Evolutionary conservation across 2,797 vertebrate species (phyloP), one percentile per base, ranked within the genome.

Genomic region (Dromococcyx pavoninus): DNA sequence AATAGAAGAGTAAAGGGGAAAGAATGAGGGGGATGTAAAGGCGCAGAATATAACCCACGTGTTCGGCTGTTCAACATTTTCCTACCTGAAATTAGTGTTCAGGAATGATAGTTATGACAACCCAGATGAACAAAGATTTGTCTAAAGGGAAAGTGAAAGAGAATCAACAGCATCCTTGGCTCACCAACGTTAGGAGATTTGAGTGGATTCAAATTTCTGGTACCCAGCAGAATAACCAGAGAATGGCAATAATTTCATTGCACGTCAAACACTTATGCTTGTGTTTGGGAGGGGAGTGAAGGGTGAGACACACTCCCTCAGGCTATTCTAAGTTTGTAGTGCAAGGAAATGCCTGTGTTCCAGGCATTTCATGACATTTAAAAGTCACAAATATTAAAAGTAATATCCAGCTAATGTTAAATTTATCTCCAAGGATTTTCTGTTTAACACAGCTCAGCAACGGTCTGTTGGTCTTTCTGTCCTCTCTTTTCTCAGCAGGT

Each of bases 1-100:
- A 89, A 84, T 16, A 44, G 78, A 83, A 86, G 89, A 94, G 93
- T 80, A 80, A 87, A 94, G 48, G 48, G 53, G 64, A n/a, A 91
- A 94, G 90, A 76, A 81, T 17, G 53, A 93, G 44, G 43, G 60
- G 39, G 66, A 70, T 65, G 32, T 46, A 82, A 91, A 95, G 53
- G 53, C 32, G 77, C 17, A 67, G 39, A 91, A 77, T 56, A 62
- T 21, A 61, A 50, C 0, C 4, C 13, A 14, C 3, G 32, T 28
- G 24, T 8, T 32, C 93, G 33, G 28, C 46, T 64, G 37, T 61
- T 79, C 65, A n/a, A 30, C 3, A 3, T 57, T 7, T 91, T 89
- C 89, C 82, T 43, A 1, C 46, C 54, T 25, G 24, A 89, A 93
- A 66, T 72, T 41, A 48, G 14, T 74, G 60, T 37, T 84, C 27